These are phyloP conservation scores for Drosophila navojoa DNA, from an alignment of 1,140 invertebrate genomes.

Conservation along the genomic window DNA sequence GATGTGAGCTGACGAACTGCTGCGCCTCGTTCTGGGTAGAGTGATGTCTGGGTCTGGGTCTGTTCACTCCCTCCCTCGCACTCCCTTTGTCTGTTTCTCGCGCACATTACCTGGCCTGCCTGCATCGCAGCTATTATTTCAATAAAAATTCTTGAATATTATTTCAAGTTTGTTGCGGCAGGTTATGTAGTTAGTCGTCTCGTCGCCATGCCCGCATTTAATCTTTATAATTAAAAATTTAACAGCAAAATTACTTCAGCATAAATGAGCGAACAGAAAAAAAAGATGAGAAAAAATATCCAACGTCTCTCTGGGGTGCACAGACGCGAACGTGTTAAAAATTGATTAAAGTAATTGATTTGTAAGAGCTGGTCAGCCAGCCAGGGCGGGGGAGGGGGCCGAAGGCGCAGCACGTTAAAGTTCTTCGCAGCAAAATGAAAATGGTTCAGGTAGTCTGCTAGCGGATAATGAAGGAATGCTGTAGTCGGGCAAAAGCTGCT, in stretches of 20 bases:
- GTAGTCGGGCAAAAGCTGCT: not conserved
- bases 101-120: slow-evolving; percentile 5
- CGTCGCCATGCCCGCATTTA: slow-evolving; percentile 59
- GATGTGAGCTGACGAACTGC: slow-evolving; percentile 77
- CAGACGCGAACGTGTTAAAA: slow-evolving; percentile 76
- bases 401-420: not conserved
- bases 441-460: slow-evolving; percentile 27
- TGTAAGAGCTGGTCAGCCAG: slow-evolving; percentile 39
- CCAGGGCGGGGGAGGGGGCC: not conserved
- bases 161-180: slow-evolving; percentile 79
- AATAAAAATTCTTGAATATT: slow-evolving; percentile 82
- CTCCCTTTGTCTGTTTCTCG: too few species aligned
- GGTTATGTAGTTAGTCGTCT: slow-evolving; percentile 60
- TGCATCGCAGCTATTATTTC: slow-evolving; percentile 70
- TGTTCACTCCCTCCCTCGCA: slow-evolving; percentile 12
- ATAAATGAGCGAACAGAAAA: slow-evolving; percentile 8
- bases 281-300: slow-evolving; percentile 12
- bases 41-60: slow-evolving; percentile 7
- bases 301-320: slow-evolving; percentile 44
- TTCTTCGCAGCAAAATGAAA: slow-evolving; percentile 4
- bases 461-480: slow-evolving; percentile 19
- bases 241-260: slow-evolving; percentile 48
- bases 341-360: slow-evolving; percentile 81
- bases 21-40: slow-evolving; percentile 45
- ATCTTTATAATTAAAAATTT: slow-evolving; percentile 81